Percentiles rank a stretch among this genome's conserved stretches.
Conservation (phyloP, 2,113 vertebrate genomes). For the Ptilonorhynchus violaceus region DNA sequence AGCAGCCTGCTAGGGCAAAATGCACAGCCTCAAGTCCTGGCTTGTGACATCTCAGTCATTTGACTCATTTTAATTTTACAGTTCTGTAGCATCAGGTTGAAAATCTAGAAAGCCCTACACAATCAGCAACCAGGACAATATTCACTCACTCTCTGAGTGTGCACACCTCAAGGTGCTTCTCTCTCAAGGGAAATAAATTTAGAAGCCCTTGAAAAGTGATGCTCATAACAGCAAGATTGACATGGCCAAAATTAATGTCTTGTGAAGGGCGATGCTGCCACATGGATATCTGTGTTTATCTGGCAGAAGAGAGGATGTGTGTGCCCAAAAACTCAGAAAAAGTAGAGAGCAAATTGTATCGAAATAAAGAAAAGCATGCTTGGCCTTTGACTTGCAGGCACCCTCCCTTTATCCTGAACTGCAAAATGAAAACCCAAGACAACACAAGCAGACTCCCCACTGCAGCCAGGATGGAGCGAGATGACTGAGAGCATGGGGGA, state of each 20-base stretch:
- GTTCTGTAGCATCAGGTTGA: background rate
- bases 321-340: background rate
- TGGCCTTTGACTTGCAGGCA: background rate
- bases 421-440: background rate
- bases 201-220: background rate
- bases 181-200: background rate
- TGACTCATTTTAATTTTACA: background rate
- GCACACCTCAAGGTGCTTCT: background rate
- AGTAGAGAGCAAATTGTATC: background rate
- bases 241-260: background rate
- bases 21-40: constrained; percentile 31
- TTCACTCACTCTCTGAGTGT: background rate
- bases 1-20: constrained; percentile 42
- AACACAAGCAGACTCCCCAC: rapidly evolving
- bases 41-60: background rate
- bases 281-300: background rate
- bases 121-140: background rate
- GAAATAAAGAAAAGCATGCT: background rate
- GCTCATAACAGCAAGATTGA: background rate
- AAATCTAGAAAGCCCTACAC: background rate
- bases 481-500: background rate
- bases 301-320: background rate
- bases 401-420: background rate
- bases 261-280: background rate
- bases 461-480: rapidly evolving